A percentile compares a stretch with the other conserved stretches of the same genome.
Evolutionary conservation across 2,888 invertebrate species (phyloP).

Genomic region (Andrena chrysosceles): DNA sequence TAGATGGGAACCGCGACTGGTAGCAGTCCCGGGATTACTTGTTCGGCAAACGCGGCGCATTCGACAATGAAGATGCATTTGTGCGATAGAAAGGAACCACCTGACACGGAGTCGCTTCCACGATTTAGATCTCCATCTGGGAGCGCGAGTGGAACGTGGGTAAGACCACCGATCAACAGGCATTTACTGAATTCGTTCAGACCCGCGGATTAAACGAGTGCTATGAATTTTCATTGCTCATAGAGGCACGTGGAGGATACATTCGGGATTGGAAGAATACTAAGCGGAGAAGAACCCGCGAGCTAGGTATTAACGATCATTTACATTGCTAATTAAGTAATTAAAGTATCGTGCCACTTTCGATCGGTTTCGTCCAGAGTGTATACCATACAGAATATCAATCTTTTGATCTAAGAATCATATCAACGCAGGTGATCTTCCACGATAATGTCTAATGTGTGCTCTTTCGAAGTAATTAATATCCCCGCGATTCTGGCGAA

Average conservation of each 20-base stretch:
- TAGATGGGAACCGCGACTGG: slow-evolving; percentile 69
- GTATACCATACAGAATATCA: neutral
- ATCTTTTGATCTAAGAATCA: neutral
- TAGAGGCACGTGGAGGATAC: neutral
- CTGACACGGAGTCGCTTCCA: slow-evolving; percentile 24
- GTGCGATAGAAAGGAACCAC: slow-evolving; percentile 43
- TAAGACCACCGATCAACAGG: neutral
- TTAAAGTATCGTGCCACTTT: slow-evolving; percentile 35
- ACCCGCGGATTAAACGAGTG: neutral
- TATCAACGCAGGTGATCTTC: neutral
- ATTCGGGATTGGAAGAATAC: neutral
- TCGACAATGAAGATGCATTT: slow-evolving; percentile 62
- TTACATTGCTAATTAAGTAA: slow-evolving; percentile 37
- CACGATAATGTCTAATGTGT: neutral
- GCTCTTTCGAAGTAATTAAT: neutral
- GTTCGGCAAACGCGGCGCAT: slow-evolving; percentile 25
- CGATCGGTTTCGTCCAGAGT: neutral
- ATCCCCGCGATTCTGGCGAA: neutral
- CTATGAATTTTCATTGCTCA: neutral
- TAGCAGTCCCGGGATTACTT: slow-evolving; percentile 62
- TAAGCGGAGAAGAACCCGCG: neutral
- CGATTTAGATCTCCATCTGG: slow-evolving; percentile 21
- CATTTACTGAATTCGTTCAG: neutral
- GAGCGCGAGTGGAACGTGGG: slow-evolving; percentile 2
- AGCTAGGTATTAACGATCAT: slow-evolving; percentile 9